Evolutionary conservation across 1,140 invertebrate species (phyloP).

Genomic region (Platyura marginata): DNA sequence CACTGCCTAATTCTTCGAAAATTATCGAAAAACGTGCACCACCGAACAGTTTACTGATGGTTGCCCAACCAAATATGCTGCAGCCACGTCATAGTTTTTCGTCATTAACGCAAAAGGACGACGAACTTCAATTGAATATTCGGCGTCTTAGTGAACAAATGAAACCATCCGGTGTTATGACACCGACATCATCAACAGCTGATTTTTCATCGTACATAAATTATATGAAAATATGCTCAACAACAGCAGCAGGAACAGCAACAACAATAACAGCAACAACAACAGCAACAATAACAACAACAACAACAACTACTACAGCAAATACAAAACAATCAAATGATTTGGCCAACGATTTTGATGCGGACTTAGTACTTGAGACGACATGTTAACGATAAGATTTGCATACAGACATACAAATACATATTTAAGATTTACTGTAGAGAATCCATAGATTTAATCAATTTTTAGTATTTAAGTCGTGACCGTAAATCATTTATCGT

Average conservation of each 20-base stretch:
- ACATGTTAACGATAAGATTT: too few relatives aligned
- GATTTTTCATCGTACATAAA: slow-evolving; percentile 5
- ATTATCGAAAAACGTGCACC: neutral
- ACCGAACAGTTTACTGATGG: slow-evolving; percentile 7
- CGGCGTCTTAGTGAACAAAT: slow-evolving; percentile 20
- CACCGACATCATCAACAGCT: slow-evolving; percentile 1
- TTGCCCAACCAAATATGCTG: slow-evolving; percentile 9
- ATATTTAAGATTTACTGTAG: too few relatives aligned
- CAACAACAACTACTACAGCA: too few relatives aligned
- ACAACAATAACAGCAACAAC: too few relatives aligned
- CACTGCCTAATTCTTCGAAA: neutral
- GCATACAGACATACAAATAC: too few relatives aligned
- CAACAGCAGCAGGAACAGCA: slow-evolving; percentile 5
- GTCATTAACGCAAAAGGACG: slow-evolving; percentile 10
- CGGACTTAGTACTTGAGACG: slow-evolving; percentile 17
- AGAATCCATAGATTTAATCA: too few relatives aligned
- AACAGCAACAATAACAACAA: too few relatives aligned
- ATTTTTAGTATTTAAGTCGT: too few relatives aligned
- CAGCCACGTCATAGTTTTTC: slow-evolving; percentile 18
- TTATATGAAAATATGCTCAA: slow-evolving; percentile 5
- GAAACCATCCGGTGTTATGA: neutral
- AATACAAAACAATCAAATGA: too few relatives aligned
- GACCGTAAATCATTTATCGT: too few relatives aligned
- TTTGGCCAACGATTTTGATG: slow-evolving; percentile 6
- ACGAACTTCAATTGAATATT: slow-evolving; percentile 19